A percentile compares a stretch with the other conserved stretches of the same genome.
Evolutionary conservation across 2,113 vertebrate genomes (phyloP).

Genomic region (Ardeotis arabs): DNA sequence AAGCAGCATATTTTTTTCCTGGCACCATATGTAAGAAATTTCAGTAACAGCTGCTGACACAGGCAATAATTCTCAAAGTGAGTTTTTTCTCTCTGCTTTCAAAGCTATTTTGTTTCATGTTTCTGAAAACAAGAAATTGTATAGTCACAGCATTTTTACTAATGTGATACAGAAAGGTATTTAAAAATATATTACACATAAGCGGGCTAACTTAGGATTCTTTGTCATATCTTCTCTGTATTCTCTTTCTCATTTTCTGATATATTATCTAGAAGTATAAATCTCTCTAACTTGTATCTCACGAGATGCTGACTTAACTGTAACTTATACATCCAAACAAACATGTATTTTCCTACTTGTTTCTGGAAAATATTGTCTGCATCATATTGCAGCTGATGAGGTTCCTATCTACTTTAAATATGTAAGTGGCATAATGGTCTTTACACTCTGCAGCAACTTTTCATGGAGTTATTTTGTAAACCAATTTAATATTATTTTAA

Average conservation of each 20-base stretch:
- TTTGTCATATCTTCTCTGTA: neutral
- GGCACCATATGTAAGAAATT: slow-evolving; percentile 10
- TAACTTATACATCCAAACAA: neutral
- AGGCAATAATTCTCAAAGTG: neutral
- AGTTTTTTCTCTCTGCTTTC: neutral
- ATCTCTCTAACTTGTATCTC: neutral
- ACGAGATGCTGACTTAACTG: neutral
- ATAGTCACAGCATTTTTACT: neutral
- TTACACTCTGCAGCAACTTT: neutral
- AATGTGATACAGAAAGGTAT: neutral
- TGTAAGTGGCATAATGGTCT: neutral
- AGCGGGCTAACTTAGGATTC: neutral
- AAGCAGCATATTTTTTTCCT: slow-evolving; percentile 31
- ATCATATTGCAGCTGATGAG: neutral
- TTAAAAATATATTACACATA: neutral
- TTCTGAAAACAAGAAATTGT: neutral
- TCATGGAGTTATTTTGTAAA: neutral
- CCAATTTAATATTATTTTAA: neutral
- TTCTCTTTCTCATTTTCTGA: neutral
- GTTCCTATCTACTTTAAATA: neutral
- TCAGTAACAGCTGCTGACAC: slow-evolving; percentile 41
- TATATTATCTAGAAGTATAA: neutral
- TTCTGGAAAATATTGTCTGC: neutral
- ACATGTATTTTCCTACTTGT: neutral
- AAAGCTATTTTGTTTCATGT: slow-evolving; percentile 16